These are phyloP conservation scores for Penaeus japonicus DNA, from an alignment of 1,140 invertebrate species.

Conservation along the genomic window DNA sequence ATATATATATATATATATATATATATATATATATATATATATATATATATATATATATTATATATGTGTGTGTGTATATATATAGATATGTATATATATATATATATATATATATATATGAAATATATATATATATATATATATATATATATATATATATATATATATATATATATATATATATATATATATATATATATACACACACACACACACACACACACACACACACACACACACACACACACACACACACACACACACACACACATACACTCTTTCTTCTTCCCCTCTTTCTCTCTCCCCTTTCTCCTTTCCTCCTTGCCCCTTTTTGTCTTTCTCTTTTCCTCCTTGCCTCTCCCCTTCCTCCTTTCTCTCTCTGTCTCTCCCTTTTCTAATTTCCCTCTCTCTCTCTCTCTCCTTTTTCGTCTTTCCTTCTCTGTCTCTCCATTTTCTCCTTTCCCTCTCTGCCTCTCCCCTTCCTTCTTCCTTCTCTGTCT, in stretches of 20 bases:
- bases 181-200: not conserved
- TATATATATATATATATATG: not conserved
- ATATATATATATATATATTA: not conserved
- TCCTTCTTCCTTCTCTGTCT: not conserved
- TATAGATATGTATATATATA: constrained; percentile 1
- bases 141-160: not conserved
- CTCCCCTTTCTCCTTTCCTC: too few relatives aligned
- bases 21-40: not conserved
- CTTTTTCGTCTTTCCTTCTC: not conserved
- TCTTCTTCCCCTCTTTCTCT: not conserved
- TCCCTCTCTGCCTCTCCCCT: not conserved
- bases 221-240: not conserved
- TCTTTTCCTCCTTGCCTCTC: not conserved
- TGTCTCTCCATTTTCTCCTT: not conserved
- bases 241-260: not conserved
- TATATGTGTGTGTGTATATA: not conserved
- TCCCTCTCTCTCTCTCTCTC: not conserved
- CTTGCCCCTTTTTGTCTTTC: not conserved
- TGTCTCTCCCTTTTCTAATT: not conserved
- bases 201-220: not conserved
- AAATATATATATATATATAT: not conserved
- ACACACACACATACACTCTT: not conserved
- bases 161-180: not conserved
- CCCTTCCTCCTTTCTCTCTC: not conserved
- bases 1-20: not conserved